A percentile compares a stretch with the other conserved stretches of the same genome.
These are phyloP conservation scores for Platysteira castanea DNA, from an alignment of 2,113 vertebrate genomes.

Conservation along the genomic window DNA sequence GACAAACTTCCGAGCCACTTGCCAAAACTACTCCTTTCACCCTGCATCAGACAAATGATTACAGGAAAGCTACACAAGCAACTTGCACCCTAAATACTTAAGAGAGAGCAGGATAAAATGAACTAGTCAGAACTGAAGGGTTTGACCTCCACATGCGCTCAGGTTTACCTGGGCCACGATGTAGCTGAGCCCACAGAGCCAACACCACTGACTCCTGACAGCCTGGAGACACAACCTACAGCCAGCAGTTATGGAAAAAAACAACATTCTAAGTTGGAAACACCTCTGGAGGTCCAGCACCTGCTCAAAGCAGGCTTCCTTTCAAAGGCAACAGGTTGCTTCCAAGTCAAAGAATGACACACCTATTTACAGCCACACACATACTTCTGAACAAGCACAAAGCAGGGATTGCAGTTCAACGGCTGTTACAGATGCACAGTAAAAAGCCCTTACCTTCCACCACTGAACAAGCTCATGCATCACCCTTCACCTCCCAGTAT, in stretches of 20 bases:
- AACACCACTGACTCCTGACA: background rate
- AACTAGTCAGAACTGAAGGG: background rate
- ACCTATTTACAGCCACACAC: rapidly evolving
- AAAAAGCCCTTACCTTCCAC: background rate
- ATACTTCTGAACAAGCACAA: background rate
- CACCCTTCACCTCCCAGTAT: rapidly evolving
- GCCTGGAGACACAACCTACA: background rate
- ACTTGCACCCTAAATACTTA: background rate
- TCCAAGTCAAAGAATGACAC: background rate
- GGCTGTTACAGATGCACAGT: rapidly evolving
- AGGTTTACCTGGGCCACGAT: rapidly evolving
- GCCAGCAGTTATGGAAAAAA: rapidly evolving
- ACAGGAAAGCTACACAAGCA: background rate
- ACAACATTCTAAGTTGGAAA: rapidly evolving
- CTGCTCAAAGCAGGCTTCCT: background rate
- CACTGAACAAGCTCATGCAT: rapidly evolving
- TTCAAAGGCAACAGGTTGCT: background rate
- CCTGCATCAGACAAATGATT: rapidly evolving
- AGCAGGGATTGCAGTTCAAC: background rate
- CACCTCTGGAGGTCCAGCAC: background rate
- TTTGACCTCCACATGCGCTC: rapidly evolving
- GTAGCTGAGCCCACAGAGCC: rapidly evolving
- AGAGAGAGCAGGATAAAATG: rapidly evolving
- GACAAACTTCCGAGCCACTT: background rate
- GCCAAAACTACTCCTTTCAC: background rate